phyloP scores from a whole-genome alignment of 2,888 invertebrate species.

The Leptinotarsa tumamoca region DNA sequence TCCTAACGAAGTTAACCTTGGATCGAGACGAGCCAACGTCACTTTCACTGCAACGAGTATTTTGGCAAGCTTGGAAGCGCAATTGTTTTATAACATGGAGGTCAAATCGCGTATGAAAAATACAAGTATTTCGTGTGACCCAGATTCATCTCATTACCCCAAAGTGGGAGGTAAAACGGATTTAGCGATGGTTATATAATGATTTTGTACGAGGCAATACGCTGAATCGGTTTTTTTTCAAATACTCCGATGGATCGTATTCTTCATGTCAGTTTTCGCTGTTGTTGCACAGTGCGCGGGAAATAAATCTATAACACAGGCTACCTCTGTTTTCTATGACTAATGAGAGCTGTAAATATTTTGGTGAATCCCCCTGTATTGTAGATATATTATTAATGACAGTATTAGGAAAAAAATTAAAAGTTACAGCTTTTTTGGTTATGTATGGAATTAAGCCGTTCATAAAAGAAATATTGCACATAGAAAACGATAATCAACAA shows the following conservation, averaged over 20 bases:
- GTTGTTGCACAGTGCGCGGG: background rate
- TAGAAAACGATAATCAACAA: no score
- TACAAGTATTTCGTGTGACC: conserved; percentile 53
- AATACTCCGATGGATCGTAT: background rate
- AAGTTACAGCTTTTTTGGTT: no score
- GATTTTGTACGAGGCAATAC: background rate
- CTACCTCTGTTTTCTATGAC: no score
- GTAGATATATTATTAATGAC: no score
- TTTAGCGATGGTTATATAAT: conserved; percentile 17
- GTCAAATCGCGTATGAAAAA: conserved; percentile 48
- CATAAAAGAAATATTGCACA: no score
- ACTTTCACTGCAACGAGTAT: conserved; percentile 55
- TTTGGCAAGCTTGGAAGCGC: conserved; percentile 51
- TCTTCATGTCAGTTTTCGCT: background rate
- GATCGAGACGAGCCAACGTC: conserved; percentile 41
- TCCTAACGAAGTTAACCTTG: conserved; percentile 56
- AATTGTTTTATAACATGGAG: conserved; percentile 51
- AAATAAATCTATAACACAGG: no score
- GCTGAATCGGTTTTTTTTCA: no score
- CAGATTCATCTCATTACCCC: conserved; percentile 43
- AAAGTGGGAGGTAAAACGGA: conserved; percentile 10
- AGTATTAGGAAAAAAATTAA: no score
- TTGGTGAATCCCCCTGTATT: no score
- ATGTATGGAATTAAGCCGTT: no score
- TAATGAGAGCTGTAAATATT: no score